Evolutionary conservation across 2,888 invertebrate genomes (phyloP).

Genomic region (Saturnia japonica): DNA sequence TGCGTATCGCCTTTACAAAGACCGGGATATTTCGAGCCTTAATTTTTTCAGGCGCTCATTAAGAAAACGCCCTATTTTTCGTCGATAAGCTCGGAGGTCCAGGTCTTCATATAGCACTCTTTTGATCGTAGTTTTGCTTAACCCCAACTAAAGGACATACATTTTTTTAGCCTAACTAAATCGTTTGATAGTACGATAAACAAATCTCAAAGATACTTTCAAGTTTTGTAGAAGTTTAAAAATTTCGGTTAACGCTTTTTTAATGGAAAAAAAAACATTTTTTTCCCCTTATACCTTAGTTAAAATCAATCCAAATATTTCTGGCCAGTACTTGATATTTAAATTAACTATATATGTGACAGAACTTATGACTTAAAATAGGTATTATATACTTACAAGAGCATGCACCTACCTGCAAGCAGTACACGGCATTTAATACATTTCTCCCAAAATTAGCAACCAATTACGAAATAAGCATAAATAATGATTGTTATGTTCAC

Average conservation of each 20-base stretch:
- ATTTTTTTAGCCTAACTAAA: not conserved
- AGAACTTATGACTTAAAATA: not conserved
- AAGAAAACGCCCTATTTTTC: not conserved
- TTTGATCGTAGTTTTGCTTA: not conserved
- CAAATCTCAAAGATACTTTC: not conserved
- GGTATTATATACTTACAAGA: not conserved
- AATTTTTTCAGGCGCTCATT: not conserved
- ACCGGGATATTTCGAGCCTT: not conserved
- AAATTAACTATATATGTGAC: not conserved
- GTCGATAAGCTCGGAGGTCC: not conserved
- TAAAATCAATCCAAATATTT: too few relatives aligned
- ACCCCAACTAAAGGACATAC: not conserved
- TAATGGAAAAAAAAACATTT: not conserved
- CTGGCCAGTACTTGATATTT: not conserved
- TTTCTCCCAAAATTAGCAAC: not conserved
- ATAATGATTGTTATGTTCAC: not conserved
- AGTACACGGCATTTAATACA: not conserved
- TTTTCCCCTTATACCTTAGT: not conserved
- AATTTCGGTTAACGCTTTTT: not conserved
- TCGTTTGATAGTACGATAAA: not conserved
- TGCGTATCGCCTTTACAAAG: not conserved
- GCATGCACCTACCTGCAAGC: not conserved
- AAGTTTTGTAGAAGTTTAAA: not conserved
- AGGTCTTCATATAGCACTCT: not conserved
- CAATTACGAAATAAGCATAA: not conserved